These are phyloP conservation scores for Lottia gigantea DNA, from an alignment of 2,888 invertebrate species.

Conservation along the genomic window DNA sequence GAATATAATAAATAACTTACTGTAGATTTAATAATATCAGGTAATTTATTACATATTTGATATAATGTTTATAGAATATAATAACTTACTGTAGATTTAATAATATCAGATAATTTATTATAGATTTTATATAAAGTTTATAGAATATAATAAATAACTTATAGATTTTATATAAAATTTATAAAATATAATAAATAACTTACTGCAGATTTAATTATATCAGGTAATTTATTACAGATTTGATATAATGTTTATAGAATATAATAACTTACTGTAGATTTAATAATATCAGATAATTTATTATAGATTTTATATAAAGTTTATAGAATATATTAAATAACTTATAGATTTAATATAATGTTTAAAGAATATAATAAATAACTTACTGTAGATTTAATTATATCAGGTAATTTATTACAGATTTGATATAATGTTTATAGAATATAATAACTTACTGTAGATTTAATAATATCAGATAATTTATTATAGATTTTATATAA, in stretches of 20 bases:
- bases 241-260: conserved; percentile 4
- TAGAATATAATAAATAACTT: conserved; percentile 1
- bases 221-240: not conserved
- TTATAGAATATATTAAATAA: too few species aligned
- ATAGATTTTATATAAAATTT: not conserved
- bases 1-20: not conserved
- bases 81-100: not conserved
- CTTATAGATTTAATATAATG: too few species aligned
- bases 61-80: not conserved
- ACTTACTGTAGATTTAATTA: too few species aligned
- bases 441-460: too few species aligned
- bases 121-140: conserved; percentile 7
- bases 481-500: too few species aligned
- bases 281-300: not conserved
- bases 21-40: not conserved
- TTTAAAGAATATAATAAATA: too few species aligned
- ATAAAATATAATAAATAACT: not conserved
- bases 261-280: conserved; percentile 13
- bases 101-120: not conserved
- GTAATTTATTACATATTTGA: not conserved
- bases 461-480: too few species aligned
- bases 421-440: too few species aligned
- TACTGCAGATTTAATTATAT: not conserved
- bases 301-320: conserved; percentile 20
- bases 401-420: too few species aligned